Evolutionary conservation across 1,140 invertebrate species (phyloP).

Genomic region (Neodiprion pinetum): DNA sequence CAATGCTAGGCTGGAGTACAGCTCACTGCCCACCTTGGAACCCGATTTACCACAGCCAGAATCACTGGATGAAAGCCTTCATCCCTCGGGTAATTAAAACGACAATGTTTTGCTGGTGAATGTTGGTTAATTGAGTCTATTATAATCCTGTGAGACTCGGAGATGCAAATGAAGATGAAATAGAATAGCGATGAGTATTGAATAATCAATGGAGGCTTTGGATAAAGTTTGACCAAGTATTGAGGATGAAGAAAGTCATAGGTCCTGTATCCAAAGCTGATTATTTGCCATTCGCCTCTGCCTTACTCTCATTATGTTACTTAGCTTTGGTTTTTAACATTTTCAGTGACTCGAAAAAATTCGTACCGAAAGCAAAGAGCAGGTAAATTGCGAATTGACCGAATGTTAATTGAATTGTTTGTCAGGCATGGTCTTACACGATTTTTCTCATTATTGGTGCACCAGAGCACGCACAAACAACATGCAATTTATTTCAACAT

Average conservation of each 20-base stretch:
- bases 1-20: constrained; percentile 60
- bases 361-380: constrained; percentile 33
- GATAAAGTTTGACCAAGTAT: too few relatives aligned
- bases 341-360: constrained; percentile 39
- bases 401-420: constrained; percentile 17
- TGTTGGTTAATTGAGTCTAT: too few relatives aligned
- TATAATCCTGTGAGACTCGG: too few relatives aligned
- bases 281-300: too few relatives aligned
- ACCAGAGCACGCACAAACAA: constrained; percentile 8
- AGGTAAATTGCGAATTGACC: constrained; percentile 33
- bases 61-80: constrained; percentile 32
- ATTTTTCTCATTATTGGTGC: neutral
- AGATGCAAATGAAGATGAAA: too few relatives aligned
- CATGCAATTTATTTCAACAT: neutral
- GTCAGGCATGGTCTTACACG: constrained; percentile 9
- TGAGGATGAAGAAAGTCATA: too few relatives aligned
- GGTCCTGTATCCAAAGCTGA: too few relatives aligned
- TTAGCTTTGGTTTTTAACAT: constrained; percentile 27
- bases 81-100: constrained; percentile 40
- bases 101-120: too few relatives aligned
- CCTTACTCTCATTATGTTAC: neutral
- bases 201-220: too few relatives aligned
- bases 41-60: constrained; percentile 48
- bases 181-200: too few relatives aligned
- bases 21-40: constrained; percentile 55